phyloP scores from a whole-genome alignment of 1,140 invertebrate species.

The Drosophila malerkotliana region DNA sequence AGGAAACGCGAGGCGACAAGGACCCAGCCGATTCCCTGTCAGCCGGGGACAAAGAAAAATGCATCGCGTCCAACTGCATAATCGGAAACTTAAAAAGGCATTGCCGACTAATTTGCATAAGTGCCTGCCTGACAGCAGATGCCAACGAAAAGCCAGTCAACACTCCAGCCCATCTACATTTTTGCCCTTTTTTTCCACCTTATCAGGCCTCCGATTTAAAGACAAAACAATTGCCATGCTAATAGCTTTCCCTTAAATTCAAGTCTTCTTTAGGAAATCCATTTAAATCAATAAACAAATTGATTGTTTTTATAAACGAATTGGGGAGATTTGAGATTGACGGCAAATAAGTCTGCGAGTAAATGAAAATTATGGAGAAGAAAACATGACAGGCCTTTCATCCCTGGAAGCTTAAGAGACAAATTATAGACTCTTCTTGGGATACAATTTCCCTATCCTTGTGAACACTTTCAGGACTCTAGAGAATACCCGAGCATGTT shows the following conservation, averaged over 20 bases:
- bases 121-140: constrained; percentile 59
- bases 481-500: no score
- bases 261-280: constrained; percentile 2
- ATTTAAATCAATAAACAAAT: constrained; percentile 37
- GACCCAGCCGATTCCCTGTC: background rate
- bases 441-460: no score
- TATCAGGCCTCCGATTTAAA: constrained; percentile 25
- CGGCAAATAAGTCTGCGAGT: background rate
- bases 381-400: no score
- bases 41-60: background rate
- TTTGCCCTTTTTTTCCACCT: constrained; percentile 8
- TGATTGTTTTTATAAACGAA: constrained; percentile 48
- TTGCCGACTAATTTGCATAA: constrained; percentile 77
- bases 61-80: constrained; percentile 51
- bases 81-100: constrained; percentile 71
- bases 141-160: constrained; percentile 46
- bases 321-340: constrained; percentile 5
- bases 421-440: no score
- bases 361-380: no score
- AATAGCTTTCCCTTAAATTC: constrained; percentile 19
- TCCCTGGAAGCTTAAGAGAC: no score
- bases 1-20: constrained; percentile 1
- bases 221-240: constrained; percentile 7
- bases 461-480: no score
- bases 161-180: background rate